Base-by-base conservation (phyloP, 2,888 invertebrate species). In the Anticlea derivata region DNA sequence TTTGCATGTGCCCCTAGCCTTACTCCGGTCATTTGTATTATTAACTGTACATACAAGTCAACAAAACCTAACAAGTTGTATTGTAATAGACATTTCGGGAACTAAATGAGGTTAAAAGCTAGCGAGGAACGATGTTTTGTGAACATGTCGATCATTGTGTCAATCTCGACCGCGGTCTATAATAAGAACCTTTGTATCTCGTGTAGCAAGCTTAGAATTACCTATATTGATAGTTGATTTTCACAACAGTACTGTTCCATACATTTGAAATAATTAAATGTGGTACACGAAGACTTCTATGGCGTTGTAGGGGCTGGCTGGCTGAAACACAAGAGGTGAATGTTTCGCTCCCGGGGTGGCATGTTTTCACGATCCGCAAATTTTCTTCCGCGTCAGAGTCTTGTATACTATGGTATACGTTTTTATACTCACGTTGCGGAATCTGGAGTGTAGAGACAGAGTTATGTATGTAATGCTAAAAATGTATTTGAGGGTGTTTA, bases 41-140 rank as follows among this genome's bases (percentile, higher is more conserved):
- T 38, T 26, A 44, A 50, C 38, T 20, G 60, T 65, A 68, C 66
- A 75, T 79, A 71, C 77, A 78, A 74, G 73, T 67, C 70, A 57
- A 68, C 65, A 73, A 67, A 65, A 54, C 63, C 53, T 13, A 43
- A 65, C 67, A 64, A 63, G 75, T 68, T 70, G 72, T 73, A 77
- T 74, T 81, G 83, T 82, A 74, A 75, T 83, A 76, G 75, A 75
- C 68, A 66, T 68, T 70, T 66, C 66, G 64, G 70, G 61, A 75
- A 69, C 65, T 61, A 66, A 83, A 81, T 66, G 75, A 80, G 86
- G 86, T 84, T 87, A 87, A 87, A 86, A 86, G 86, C 83, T 66
- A 60, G 68, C 66, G 75, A 67, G 71, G 64, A 78, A 52, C 73
- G 72, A 79, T 82, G 80, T 83, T 84, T 81, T 84, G 78, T 85